Conservation (phyloP, 2,113 vertebrate species). For the Mionectes macconnelli region DNA sequence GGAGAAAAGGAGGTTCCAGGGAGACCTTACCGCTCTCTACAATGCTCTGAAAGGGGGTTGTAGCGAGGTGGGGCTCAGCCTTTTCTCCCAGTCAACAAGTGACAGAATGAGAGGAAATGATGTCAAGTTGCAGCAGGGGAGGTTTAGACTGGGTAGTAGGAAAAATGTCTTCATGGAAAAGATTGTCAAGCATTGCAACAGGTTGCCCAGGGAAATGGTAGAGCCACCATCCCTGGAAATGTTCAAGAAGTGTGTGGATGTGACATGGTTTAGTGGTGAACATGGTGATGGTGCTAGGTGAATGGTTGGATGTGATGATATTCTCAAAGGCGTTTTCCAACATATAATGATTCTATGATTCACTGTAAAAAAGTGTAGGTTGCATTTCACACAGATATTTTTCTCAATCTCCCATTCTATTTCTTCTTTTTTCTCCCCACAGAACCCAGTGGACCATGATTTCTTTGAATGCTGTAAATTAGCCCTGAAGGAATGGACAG, state of each 20-base stretch:
- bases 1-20: not conserved
- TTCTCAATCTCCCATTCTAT: not conserved
- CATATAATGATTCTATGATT: not conserved
- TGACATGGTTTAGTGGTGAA: not conserved
- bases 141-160: not conserved
- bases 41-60: not conserved
- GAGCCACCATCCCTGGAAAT: not conserved
- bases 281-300: not conserved
- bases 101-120: not conserved
- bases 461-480: not conserved
- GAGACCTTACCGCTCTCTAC: not conserved
- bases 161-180: not conserved
- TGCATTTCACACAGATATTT: not conserved
- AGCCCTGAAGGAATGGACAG: slow-evolving; percentile 13
- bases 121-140: not conserved
- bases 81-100: not conserved
- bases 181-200: not conserved
- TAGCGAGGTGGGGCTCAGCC: not conserved
- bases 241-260: not conserved
- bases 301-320: not conserved
- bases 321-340: not conserved
- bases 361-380: not conserved
- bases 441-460: not conserved
- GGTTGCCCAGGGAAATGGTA: not conserved
- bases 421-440: not conserved